These are phyloP conservation scores for Darwinula stevensoni DNA, from an alignment of 2,888 invertebrate species.

Conservation along the genomic window DNA sequence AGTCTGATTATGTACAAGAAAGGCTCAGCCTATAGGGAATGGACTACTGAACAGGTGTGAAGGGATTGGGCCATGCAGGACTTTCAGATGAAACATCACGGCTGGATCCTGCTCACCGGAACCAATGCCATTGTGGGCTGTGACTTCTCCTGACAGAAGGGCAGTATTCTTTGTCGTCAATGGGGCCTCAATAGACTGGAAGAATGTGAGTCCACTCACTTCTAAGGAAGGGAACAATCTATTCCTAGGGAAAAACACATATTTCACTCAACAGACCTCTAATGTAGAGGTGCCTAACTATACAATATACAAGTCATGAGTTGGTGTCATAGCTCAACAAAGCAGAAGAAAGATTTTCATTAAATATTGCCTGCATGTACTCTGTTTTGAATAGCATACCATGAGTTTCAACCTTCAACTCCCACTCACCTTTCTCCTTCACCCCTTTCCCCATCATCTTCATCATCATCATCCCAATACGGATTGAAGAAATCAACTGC, in stretches of 20 bases:
- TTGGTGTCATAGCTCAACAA: background rate
- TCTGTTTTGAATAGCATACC: background rate
- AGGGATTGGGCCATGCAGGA: too few relatives aligned
- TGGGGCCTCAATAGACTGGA: slow-evolving; percentile 77
- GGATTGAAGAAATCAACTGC: slow-evolving; percentile 70
- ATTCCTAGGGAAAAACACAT: too few relatives aligned
- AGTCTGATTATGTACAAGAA: too few relatives aligned
- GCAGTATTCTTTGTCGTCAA: slow-evolving; percentile 56
- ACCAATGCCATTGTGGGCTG: slow-evolving; percentile 60
- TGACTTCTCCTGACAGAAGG: slow-evolving; percentile 32
- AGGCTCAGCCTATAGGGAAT: too few relatives aligned
- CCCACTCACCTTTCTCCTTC: slow-evolving; percentile 8
- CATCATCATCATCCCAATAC: slow-evolving; percentile 30
- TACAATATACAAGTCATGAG: slow-evolving; percentile 7
- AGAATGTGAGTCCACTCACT: slow-evolving; percentile 70
- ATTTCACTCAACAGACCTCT: too few relatives aligned
- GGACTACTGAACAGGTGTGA: too few relatives aligned
- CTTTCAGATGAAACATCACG: too few relatives aligned
- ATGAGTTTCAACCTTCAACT: slow-evolving; percentile 6
- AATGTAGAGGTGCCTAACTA: slow-evolving; percentile 22
- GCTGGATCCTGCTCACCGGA: slow-evolving; percentile 10
- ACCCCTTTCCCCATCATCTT: slow-evolving; percentile 13
- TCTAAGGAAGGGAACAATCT: slow-evolving; percentile 41
- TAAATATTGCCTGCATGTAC: too few relatives aligned
- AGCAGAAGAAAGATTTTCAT: background rate